A percentile compares a stretch with the other conserved stretches of the same genome.
Evolutionary conservation across 1,140 invertebrate species (phyloP).

Genomic region (Drosophila equinoxialis): DNA sequence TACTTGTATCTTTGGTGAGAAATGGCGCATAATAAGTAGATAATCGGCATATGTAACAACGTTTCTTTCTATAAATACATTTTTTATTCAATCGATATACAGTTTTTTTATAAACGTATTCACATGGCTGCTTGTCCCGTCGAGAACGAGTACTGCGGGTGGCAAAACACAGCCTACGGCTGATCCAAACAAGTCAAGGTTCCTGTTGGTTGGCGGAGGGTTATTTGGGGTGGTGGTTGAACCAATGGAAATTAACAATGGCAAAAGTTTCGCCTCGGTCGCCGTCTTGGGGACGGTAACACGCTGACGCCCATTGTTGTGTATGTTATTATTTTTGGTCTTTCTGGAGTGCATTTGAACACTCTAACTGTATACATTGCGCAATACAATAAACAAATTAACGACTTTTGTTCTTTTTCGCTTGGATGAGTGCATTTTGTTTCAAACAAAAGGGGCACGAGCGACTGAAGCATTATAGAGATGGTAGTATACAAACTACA

Average conservation of each 20-base stretch:
- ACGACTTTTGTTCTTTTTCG: constrained; percentile 69
- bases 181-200: background rate
- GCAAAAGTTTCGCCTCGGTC: constrained; percentile 12
- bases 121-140: background rate
- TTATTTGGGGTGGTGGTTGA: background rate
- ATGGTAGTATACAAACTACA: background rate
- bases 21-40: background rate
- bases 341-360: constrained; percentile 48
- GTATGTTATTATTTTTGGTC: constrained; percentile 53
- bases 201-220: constrained; percentile 1
- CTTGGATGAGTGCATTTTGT: constrained; percentile 41
- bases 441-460: constrained; percentile 16
- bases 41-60: background rate
- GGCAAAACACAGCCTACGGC: background rate
- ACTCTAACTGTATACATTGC: constrained; percentile 59
- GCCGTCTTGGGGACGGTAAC: constrained; percentile 18
- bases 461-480: background rate
- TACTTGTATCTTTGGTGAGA: too few relatives aligned
- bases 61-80: background rate
- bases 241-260: constrained; percentile 35
- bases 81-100: background rate
- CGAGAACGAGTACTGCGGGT: background rate
- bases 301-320: constrained; percentile 41
- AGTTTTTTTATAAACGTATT: background rate
- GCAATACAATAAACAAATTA: constrained; percentile 72